A percentile compares a stretch with the other conserved stretches of the same genome.
Evolutionary conservation across 2,797 vertebrate genomes (phyloP).

Genomic region (Pseudotriccus pelzelni): DNA sequence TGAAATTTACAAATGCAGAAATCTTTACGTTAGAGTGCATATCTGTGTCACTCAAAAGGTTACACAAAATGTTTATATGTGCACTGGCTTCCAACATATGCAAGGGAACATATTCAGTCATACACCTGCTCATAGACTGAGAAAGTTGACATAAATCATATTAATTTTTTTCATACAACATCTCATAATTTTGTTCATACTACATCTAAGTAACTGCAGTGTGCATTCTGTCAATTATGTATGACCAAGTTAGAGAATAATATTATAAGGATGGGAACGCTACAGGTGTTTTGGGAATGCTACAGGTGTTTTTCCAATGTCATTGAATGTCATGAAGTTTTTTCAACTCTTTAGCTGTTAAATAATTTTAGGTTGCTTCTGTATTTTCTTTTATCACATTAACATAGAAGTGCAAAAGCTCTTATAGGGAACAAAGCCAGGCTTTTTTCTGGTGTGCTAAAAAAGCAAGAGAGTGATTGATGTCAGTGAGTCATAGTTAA

Average conservation of each 20-base stretch:
- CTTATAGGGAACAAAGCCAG: neutral
- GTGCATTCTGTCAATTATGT: neutral
- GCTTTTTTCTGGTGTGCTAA: neutral
- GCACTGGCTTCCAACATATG: rapidly evolving
- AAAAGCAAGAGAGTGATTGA: neutral
- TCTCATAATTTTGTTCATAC: neutral
- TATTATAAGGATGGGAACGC: neutral
- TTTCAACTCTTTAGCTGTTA: neutral
- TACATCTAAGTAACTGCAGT: neutral
- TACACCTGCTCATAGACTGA: neutral
- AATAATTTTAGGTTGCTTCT: neutral
- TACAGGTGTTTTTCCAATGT: neutral
- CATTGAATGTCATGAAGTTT: neutral
- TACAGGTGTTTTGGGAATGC: neutral
- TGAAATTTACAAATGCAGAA: neutral
- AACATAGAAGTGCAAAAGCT: neutral
- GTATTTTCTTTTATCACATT: neutral
- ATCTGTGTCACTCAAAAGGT: neutral
- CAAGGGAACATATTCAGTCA: neutral
- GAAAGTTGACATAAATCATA: neutral
- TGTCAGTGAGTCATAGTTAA: neutral
- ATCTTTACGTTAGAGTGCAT: neutral
- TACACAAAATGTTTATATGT: neutral
- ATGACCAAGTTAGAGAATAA: neutral
- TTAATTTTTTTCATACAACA: neutral